Conservation (phyloP, 2,797 vertebrate species). For the Schizopygopsis pylzovi region DNA sequence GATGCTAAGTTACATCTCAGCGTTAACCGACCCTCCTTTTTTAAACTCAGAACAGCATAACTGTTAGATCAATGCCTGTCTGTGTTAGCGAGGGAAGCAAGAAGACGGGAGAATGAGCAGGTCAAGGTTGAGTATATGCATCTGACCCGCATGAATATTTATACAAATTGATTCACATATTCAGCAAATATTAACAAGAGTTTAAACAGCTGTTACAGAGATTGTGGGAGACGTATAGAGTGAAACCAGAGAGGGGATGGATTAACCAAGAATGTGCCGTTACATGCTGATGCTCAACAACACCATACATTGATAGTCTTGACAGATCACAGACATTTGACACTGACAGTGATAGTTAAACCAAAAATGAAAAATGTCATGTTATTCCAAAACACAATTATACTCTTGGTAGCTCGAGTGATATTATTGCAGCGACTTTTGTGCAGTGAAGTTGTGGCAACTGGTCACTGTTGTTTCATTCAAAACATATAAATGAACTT, state of each 20-base stretch:
- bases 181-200: conserved; percentile 45
- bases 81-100: conserved; percentile 3
- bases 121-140: conserved; percentile 37
- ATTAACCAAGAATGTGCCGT: not conserved
- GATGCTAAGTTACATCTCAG: not conserved
- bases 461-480: not conserved
- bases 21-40: not conserved
- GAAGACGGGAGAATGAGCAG: not conserved
- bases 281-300: not conserved
- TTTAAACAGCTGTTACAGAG: conserved; percentile 29
- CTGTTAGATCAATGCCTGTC: conserved; percentile 23
- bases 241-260: conserved; percentile 35
- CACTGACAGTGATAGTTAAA: not conserved
- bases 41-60: not conserved
- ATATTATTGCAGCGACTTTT: not conserved
- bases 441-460: not conserved
- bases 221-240: conserved; percentile 31
- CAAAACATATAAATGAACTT: not conserved
- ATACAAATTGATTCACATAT: conserved; percentile 42
- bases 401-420: not conserved
- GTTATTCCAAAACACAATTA: not conserved
- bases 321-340: not conserved
- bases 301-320: not conserved
- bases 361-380: not conserved
- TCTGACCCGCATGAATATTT: conserved; percentile 44